phyloP scores from a whole-genome alignment of 2,888 invertebrate genomes.

The Drosophila affinis region DNA sequence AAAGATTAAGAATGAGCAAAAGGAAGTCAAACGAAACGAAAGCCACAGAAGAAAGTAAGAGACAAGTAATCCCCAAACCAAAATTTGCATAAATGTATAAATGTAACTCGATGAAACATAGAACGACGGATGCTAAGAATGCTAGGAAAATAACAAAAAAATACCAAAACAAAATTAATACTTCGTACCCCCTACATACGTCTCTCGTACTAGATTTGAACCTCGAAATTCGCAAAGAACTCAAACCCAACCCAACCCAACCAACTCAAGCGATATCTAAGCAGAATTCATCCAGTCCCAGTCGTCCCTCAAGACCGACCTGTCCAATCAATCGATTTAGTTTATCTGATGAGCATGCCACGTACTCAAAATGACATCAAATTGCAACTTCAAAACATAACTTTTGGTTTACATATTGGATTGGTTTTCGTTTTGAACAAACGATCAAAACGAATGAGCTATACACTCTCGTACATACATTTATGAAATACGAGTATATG shows the following conservation, averaged over 20 bases:
- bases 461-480: slow-evolving; percentile 32
- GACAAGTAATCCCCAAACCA: slow-evolving; percentile 18
- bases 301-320: slow-evolving; percentile 30
- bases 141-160: slow-evolving; percentile 44
- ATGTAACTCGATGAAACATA: slow-evolving; percentile 52
- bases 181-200: slow-evolving; percentile 75
- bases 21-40: background rate
- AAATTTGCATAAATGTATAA: slow-evolving; percentile 61
- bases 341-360: slow-evolving; percentile 61
- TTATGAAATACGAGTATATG: background rate
- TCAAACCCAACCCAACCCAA: background rate
- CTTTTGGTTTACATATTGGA: slow-evolving; percentile 53
- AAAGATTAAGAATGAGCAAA: slow-evolving; percentile 13
- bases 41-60: background rate
- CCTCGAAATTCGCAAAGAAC: slow-evolving; percentile 16
- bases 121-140: slow-evolving; percentile 15
- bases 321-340: slow-evolving; percentile 28
- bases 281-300: background rate
- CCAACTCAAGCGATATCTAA: too few species aligned
- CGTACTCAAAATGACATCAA: slow-evolving; percentile 68
- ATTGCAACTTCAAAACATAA: slow-evolving; percentile 47
- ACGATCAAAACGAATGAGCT: slow-evolving; percentile 10
- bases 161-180: slow-evolving; percentile 40
- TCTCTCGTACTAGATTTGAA: slow-evolving; percentile 58
- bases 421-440: slow-evolving; percentile 34